Percentiles rank a stretch among this genome's conserved stretches.
Conservation (phyloP, 2,797 vertebrate genomes). For the Microhierax caerulescens region DNA sequence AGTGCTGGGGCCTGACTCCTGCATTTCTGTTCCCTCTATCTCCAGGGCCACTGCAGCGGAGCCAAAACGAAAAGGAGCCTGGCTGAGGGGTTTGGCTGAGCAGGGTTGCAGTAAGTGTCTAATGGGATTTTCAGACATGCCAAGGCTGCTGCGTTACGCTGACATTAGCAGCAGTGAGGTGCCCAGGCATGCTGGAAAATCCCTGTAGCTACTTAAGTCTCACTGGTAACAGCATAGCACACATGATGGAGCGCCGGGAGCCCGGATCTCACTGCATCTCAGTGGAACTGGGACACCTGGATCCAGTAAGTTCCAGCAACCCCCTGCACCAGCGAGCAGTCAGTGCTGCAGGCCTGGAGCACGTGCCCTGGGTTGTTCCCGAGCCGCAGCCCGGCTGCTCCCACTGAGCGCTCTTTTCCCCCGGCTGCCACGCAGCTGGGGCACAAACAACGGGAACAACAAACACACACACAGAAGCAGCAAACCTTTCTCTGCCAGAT, state of each 20-base stretch:
- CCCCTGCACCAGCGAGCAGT: neutral
- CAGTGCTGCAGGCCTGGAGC: neutral
- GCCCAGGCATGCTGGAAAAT: neutral
- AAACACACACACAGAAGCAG: accelerated
- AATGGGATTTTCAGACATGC: neutral
- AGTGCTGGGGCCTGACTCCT: neutral
- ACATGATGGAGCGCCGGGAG: neutral
- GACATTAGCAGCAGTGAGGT: neutral
- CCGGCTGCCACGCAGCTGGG: accelerated
- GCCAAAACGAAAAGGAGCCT: neutral
- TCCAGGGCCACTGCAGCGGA: neutral
- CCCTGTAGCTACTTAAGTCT: neutral
- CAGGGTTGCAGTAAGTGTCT: neutral
- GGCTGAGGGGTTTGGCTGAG: neutral
- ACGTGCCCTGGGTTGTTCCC: neutral
- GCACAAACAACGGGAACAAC: neutral
- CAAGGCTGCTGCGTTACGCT: neutral
- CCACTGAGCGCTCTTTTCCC: neutral
- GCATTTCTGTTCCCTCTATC: neutral
- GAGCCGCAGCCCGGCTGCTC: neutral
- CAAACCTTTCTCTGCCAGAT: neutral
- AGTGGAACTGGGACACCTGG: neutral
- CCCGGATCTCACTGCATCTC: neutral
- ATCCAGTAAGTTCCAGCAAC: neutral
- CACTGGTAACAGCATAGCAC: neutral